These are phyloP conservation scores for Podocnemis expansa DNA, from an alignment of 2,113 vertebrate genomes.

Conservation along the genomic window DNA sequence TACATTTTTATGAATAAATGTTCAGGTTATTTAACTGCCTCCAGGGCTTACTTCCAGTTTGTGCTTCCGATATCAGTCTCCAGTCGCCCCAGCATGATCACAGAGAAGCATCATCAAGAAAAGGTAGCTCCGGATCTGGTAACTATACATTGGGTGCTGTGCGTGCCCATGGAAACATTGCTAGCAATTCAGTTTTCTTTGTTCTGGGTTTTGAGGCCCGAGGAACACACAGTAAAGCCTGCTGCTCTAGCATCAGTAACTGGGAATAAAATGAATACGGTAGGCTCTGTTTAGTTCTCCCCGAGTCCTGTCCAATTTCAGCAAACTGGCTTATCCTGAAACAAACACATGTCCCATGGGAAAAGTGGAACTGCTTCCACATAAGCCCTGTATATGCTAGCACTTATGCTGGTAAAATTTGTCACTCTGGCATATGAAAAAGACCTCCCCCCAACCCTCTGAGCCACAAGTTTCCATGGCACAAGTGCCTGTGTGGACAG, in stretches of 20 bases:
- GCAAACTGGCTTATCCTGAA: neutral
- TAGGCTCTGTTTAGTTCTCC: neutral
- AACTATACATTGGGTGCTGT: neutral
- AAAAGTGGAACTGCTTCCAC: neutral
- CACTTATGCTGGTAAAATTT: no score
- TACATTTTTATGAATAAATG: slow-evolving; percentile 66
- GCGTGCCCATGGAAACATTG: no score
- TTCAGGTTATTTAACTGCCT: neutral
- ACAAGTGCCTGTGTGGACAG: no score
- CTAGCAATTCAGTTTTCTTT: neutral
- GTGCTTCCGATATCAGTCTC: neutral
- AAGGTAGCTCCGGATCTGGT: neutral
- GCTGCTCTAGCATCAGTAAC: neutral
- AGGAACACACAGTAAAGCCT: neutral
- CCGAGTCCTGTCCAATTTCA: neutral
- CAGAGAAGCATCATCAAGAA: neutral
- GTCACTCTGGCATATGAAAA: no score
- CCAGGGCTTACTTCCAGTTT: neutral
- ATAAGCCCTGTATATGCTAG: no score
- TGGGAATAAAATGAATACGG: neutral
- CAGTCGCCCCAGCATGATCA: neutral
- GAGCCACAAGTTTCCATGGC: no score
- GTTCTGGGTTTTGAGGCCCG: neutral
- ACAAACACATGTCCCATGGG: neutral
- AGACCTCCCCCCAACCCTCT: no score